Evolutionary conservation across 2,888 invertebrate species (phyloP).

Genomic region (Leptinotarsa tumamoca): DNA sequence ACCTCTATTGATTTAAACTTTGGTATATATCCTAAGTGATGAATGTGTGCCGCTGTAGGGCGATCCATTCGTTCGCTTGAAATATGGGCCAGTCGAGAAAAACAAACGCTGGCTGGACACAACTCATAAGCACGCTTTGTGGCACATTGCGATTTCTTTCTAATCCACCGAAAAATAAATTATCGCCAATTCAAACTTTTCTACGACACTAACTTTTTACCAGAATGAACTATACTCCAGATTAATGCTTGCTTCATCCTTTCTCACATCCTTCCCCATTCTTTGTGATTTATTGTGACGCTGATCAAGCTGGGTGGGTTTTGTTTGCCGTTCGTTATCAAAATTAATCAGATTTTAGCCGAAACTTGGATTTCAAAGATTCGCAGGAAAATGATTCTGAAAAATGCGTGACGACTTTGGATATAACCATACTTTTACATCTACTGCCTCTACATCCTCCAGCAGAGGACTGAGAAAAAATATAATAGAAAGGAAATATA

Average conservation of each 20-base stretch:
- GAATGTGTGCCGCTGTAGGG: constrained; percentile 61
- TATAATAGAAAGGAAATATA: too few relatives aligned
- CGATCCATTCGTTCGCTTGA: constrained; percentile 61
- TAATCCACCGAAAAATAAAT: constrained; percentile 61
- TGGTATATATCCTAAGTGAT: constrained; percentile 63
- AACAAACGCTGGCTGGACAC: constrained; percentile 62
- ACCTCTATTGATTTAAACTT: constrained; percentile 65
- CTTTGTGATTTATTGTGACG: constrained; percentile 20
- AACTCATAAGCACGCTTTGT: constrained; percentile 62
- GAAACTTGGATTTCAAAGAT: neutral
- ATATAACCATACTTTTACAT: too few relatives aligned
- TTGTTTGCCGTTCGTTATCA: neutral
- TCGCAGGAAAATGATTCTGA: neutral
- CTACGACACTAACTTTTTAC: constrained; percentile 57
- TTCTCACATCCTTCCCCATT: constrained; percentile 29
- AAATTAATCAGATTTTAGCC: neutral
- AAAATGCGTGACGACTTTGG: too few relatives aligned
- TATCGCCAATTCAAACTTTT: constrained; percentile 63
- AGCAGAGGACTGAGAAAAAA: too few relatives aligned
- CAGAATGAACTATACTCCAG: constrained; percentile 42
- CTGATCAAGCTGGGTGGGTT: constrained; percentile 1
- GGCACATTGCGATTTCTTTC: constrained; percentile 59
- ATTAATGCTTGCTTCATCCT: constrained; percentile 38
- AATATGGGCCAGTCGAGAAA: constrained; percentile 61
- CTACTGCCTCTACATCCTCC: too few relatives aligned